Conservation (phyloP, 2,113 vertebrate genomes). For the Probosciger aterrimus region DNA sequence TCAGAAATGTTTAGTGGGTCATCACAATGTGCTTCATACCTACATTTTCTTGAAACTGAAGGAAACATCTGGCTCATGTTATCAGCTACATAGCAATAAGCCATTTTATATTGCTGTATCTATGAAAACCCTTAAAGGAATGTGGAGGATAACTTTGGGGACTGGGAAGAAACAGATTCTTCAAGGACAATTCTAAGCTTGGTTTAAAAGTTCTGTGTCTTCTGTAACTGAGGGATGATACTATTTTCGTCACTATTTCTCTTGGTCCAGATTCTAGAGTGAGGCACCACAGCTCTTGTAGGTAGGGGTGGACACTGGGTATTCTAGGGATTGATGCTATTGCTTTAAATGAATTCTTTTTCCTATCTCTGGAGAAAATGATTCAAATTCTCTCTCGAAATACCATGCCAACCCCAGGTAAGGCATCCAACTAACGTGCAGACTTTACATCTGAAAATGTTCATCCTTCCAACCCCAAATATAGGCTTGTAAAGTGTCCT, state of each 20-base stretch:
- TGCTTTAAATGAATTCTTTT: background rate
- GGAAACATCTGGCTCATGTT: constrained; percentile 50
- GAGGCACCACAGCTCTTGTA: background rate
- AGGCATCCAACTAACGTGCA: background rate
- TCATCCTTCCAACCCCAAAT: background rate
- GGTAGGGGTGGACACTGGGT: background rate
- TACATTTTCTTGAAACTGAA: background rate
- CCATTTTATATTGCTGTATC: background rate
- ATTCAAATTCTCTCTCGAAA: background rate
- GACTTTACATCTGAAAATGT: background rate
- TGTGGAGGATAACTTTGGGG: background rate
- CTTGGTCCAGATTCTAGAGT: background rate
- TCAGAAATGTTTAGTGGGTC: constrained; percentile 18
- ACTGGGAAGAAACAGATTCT: background rate
- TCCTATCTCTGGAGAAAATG: background rate
- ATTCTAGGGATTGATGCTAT: background rate
- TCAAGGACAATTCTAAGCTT: background rate
- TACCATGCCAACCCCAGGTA: background rate
- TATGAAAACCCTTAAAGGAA: constrained; percentile 29
- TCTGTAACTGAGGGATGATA: background rate
- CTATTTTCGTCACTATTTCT: background rate
- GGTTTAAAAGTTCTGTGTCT: background rate
- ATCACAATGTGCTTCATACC: background rate
- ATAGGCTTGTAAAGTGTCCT: background rate
- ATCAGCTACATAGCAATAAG: background rate